Percentiles rank a stretch among this genome's conserved stretches.
phyloP scores from a whole-genome alignment of 2,113 vertebrate genomes.

The Chrysochloris asiatica region DNA sequence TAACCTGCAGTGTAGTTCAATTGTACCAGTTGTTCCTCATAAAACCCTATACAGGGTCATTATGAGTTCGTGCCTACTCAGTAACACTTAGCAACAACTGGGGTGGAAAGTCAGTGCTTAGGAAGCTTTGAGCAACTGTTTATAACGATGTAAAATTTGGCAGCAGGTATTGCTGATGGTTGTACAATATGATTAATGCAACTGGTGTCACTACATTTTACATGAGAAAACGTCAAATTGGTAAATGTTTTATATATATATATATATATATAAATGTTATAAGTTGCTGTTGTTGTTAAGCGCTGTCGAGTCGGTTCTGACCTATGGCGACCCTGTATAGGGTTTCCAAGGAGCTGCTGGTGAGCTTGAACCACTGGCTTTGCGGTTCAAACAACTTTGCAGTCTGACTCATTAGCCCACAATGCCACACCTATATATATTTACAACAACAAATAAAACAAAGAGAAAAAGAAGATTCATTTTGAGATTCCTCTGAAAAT shows the following conservation, averaged over 20 bases:
- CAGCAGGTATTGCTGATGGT: background rate
- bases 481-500: constrained; percentile 39
- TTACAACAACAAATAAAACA: background rate
- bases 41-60: too few relatives aligned
- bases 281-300: too few relatives aligned
- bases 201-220: background rate
- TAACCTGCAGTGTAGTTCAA: too few relatives aligned
- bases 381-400: too few relatives aligned
- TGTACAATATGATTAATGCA: background rate
- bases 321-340: too few relatives aligned
- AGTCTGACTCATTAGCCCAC: too few relatives aligned
- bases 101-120: background rate
- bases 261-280: background rate
- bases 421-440: too few relatives aligned
- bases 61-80: too few relatives aligned
- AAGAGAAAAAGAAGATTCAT: background rate
- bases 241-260: background rate
- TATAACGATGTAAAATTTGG: background rate
- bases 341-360: too few relatives aligned
- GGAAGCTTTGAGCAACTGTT: background rate
- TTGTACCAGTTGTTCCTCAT: too few relatives aligned
- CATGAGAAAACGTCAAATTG: background rate
- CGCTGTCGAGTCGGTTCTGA: too few relatives aligned
- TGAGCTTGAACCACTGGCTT: too few relatives aligned
- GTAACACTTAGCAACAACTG: background rate